These are phyloP conservation scores for Tolypeutes matacus DNA, from an alignment of 2,797 vertebrate genomes.

Conservation along the genomic window DNA sequence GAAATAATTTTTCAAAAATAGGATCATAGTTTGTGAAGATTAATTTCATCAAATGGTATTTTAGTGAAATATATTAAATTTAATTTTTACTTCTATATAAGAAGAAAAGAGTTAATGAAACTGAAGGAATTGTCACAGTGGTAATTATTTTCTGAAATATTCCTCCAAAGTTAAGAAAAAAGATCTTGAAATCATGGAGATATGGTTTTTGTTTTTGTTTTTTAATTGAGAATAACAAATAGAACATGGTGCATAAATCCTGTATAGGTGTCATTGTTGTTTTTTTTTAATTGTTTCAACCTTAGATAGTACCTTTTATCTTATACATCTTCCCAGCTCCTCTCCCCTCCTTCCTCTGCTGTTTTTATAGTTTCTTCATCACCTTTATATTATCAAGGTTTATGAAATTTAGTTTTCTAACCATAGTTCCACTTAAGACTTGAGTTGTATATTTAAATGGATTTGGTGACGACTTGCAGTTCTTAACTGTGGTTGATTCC, in stretches of 20 bases:
- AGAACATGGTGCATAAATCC: neutral
- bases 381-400: too few species aligned
- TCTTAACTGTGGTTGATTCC: neutral
- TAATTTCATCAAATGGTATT: neutral
- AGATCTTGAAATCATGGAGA: neutral
- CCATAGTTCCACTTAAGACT: neutral
- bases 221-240: neutral
- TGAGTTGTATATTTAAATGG: neutral
- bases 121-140: neutral
- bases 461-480: neutral
- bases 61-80: neutral
- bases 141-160: neutral
- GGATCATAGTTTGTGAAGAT: constrained; percentile 10
- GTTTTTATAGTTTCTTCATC: neutral
- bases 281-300: neutral
- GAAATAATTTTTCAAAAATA: neutral
- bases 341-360: neutral
- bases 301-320: neutral
- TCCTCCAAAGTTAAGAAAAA: constrained; percentile 6
- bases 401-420: neutral
- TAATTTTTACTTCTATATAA: neutral
- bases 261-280: neutral
- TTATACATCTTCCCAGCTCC: too few species aligned
- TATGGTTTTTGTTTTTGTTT: neutral
- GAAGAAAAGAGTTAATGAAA: constrained; percentile 17